A percentile compares a stretch with the other conserved stretches of the same genome.
phyloP scores from a whole-genome alignment of 2,113 vertebrate species.

The Pterophyllum scalare region DNA sequence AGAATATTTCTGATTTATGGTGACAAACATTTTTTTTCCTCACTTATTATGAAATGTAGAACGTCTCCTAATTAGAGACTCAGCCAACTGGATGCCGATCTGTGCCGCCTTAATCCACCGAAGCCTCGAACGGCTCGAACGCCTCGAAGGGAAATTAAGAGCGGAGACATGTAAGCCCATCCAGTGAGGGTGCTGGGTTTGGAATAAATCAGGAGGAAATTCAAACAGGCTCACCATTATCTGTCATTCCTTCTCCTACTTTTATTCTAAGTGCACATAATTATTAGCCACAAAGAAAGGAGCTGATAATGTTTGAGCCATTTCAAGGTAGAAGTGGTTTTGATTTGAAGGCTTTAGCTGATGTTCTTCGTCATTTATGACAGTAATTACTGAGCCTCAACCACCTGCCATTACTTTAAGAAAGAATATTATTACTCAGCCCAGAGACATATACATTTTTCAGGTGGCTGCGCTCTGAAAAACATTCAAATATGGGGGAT shows the following conservation, averaged over 20 bases:
- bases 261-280: slow-evolving; percentile 30
- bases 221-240: slow-evolving; percentile 33
- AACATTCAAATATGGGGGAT: not conserved
- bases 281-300: slow-evolving; percentile 33
- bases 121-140: not conserved
- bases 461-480: not conserved
- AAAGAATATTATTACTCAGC: slow-evolving; percentile 3
- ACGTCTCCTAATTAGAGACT: slow-evolving; percentile 36
- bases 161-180: slow-evolving; percentile 25
- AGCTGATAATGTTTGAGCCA: not conserved
- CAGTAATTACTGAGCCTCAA: slow-evolving; percentile 10
- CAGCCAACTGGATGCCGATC: slow-evolving; percentile 40
- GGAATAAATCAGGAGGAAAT: slow-evolving; percentile 50
- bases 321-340: slow-evolving; percentile 4
- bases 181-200: slow-evolving; percentile 20
- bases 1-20: slow-evolving; percentile 8
- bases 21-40: not conserved
- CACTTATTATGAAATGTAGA: slow-evolving; percentile 41
- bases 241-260: slow-evolving; percentile 35
- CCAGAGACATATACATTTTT: not conserved
- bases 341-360: slow-evolving; percentile 20
- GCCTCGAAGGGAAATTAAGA: slow-evolving; percentile 42
- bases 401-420: not conserved
- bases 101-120: slow-evolving; percentile 49
- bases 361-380: not conserved